Percentiles rank a stretch among this genome's conserved stretches.
phyloP scores from a whole-genome alignment of 2,888 invertebrate species.

The Thymelicus acteon region DNA sequence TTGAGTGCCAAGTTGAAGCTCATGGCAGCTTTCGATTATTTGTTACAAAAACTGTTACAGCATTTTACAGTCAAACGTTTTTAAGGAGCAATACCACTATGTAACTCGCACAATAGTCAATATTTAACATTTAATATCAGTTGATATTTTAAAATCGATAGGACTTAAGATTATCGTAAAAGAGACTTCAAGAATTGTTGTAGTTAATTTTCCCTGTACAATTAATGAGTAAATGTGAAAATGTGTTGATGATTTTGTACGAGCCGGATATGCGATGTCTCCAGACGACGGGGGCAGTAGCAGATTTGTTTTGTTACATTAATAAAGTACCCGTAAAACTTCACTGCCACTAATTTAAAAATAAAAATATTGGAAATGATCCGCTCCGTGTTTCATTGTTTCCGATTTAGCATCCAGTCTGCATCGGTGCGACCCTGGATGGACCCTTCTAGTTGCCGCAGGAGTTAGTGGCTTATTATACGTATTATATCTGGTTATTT shows the following conservation, averaged over 20 bases:
- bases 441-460: background rate
- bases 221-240: constrained; percentile 22
- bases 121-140: too few relatives aligned
- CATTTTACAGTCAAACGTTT: too few relatives aligned
- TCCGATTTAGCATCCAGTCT: background rate
- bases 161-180: background rate
- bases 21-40: too few relatives aligned
- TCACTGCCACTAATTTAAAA: constrained; percentile 85
- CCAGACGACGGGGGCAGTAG: constrained; percentile 63
- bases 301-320: constrained; percentile 69
- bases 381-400: constrained; percentile 16
- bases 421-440: too few relatives aligned
- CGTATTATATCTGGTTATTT: too few relatives aligned
- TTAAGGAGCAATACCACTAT: too few relatives aligned
- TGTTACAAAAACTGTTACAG: too few relatives aligned
- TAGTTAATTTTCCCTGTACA: constrained; percentile 17
- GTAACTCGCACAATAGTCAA: too few relatives aligned
- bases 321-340: constrained; percentile 76
- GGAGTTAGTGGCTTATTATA: too few relatives aligned
- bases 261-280: constrained; percentile 24
- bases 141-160: too few relatives aligned
- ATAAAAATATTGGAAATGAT: constrained; percentile 81
- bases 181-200: constrained; percentile 26
- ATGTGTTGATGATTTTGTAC: constrained; percentile 10
- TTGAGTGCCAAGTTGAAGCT: too few relatives aligned